Evolutionary conservation across 2,888 invertebrate species (phyloP), one percentile per base, ranked within the genome.

Genomic region (Anthrax anthrax): DNA sequence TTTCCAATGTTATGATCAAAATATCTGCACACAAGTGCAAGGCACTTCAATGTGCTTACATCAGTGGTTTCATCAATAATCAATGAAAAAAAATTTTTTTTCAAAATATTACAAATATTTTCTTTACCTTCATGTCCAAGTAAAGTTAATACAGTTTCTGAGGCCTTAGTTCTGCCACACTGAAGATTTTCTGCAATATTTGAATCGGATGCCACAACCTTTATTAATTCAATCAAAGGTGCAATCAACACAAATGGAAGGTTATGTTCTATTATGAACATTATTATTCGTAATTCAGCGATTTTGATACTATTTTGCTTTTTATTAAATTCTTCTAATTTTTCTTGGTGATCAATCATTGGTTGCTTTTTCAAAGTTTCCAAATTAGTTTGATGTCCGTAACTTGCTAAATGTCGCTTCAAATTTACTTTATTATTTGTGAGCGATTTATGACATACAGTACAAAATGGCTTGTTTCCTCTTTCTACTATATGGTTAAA

Each of bases 11-110:
- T 23, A 12, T 39, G 32, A 43, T 47, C 43, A 43, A 47, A 47
- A 39, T 39, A 43, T 14, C 47, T 29, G 10, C 16, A 38, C 12
- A 47, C 47, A 17, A 47, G 37, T 23, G 18, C 43, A 14, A 47
- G 39, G 16, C 43, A 43, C n/a, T 43, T 47, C 13, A 9, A 23
- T 14, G 23, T 34, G n/a, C 41, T 27, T 18, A 46, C 36, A 16
- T 46, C 46, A 14, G 46, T 42, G 9, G 42, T 38, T 37, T 46
- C 42, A n/a, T 46, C 46, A 2, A 42, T 18, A 3, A 46, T 46
- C 10, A 46, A 13, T 12, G 46, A 46, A 39, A 39, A 47, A n/a
- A 3, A 17, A 34, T 44, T 32, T 1, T 44, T 44, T 39, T 34
- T 18, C 14, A 38, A 39, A 34, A 42, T 18, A 2, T 37, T 29